Evolutionary conservation across 1,140 invertebrate species (phyloP).

Genomic region (Trinorchestia longiramus): DNA sequence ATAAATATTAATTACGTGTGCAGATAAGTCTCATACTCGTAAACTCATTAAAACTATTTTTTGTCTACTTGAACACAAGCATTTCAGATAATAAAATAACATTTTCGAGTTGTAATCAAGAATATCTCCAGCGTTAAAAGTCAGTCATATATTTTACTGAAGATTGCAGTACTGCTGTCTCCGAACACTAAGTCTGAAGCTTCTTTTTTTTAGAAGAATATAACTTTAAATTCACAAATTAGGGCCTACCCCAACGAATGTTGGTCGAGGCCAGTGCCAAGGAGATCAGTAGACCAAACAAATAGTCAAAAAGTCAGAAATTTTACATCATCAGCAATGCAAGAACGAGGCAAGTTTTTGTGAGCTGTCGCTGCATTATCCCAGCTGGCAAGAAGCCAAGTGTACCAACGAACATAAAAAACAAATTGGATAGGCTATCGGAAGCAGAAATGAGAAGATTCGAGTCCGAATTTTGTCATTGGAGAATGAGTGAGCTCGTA

Average conservation of each 20-base stretch:
- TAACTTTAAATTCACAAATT: neutral
- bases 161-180: neutral
- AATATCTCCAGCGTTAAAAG: neutral
- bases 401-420: conserved; percentile 42
- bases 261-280: neutral
- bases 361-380: conserved; percentile 10
- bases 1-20: too few species aligned
- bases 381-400: neutral
- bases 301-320: neutral
- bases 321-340: conserved; percentile 21
- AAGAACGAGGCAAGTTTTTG: conserved; percentile 11
- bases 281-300: neutral
- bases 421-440: conserved; percentile 43
- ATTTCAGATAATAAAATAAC: too few species aligned
- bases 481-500: neutral
- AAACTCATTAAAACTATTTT: too few species aligned
- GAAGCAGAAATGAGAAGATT: neutral
- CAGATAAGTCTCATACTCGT: too few species aligned
- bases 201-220: neutral
- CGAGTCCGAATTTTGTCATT: conserved; percentile 41
- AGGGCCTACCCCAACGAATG: neutral
- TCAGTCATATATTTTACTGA: neutral
- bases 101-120: too few species aligned
- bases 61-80: too few species aligned
- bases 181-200: neutral